These are phyloP conservation scores for Agapostemon virescens DNA, from an alignment of 2,888 invertebrate species.

Conservation along the genomic window DNA sequence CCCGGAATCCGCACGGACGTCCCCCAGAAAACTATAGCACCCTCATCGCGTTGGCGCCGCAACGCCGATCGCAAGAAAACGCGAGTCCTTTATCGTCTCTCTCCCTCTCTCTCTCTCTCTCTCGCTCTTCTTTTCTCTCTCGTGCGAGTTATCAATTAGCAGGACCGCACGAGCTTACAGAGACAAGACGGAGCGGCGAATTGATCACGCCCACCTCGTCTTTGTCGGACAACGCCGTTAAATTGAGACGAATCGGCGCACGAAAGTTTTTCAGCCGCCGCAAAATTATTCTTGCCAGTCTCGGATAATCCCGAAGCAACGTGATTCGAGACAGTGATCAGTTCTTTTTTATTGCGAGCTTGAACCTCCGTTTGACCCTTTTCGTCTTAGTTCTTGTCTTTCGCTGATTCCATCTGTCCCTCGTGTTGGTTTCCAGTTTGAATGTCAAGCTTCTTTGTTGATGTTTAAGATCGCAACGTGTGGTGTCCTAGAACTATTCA, in stretches of 20 bases:
- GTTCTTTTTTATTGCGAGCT: too few species aligned
- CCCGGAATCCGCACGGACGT: conserved; percentile 22
- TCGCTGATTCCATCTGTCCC: neutral
- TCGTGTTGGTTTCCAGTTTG: neutral
- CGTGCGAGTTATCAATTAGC: conserved; percentile 66
- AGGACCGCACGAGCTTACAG: neutral
- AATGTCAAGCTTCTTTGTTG: neutral
- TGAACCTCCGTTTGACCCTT: neutral
- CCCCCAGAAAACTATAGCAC: conserved; percentile 38
- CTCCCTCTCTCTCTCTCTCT: conserved; percentile 17
- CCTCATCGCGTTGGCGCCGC: conserved; percentile 57
- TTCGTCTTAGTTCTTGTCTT: neutral
- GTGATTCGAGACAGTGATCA: neutral
- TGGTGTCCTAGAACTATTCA: too few species aligned
- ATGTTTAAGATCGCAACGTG: neutral
- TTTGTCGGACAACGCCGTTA: conserved; percentile 5
- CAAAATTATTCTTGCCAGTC: conserved; percentile 20
- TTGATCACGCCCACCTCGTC: conserved; percentile 24
- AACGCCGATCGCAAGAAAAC: conserved; percentile 54
- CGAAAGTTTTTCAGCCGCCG: conserved; percentile 2
- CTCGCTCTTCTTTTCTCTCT: conserved; percentile 32
- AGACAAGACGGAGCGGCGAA: conserved; percentile 9
- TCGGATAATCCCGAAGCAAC: neutral
- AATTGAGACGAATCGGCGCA: conserved; percentile 10
- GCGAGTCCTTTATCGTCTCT: conserved; percentile 52